Evolutionary conservation across 1,140 invertebrate species (phyloP), one percentile per base, ranked within the genome.

Genomic region (Mactra quadrangularis): DNA sequence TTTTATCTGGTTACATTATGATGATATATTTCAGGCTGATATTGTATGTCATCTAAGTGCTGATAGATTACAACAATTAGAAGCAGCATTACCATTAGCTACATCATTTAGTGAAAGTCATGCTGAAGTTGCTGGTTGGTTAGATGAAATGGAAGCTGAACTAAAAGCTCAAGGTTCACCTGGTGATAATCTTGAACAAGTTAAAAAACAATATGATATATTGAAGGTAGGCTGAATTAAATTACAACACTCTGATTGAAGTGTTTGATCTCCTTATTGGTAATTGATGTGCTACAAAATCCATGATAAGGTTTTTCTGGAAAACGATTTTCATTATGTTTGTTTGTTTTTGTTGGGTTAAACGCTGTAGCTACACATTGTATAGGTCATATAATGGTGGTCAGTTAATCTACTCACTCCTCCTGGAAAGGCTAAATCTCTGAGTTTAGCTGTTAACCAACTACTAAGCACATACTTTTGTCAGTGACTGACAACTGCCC

Each of bases 71-170:
- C 96, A 96, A 19, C 95, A 97, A 22, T 93, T 99, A 22, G 98
- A 99, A 91, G 97, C 99, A 91, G 98, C 98, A 0, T 89, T 99
- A 22, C 98, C 97, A 2, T 92, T 99, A 68, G 91, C 91, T 27
- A 87, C 86, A 19, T 98, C 99, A 93, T 97, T 99, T 92, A 96
- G 97, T 84, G 97, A 99, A 86, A 98, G 97, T 2, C 98, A 99
- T 88, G 95, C 95, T 45, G 97, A 98, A 35, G 92, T 99, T 0
- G 95, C 95, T 17, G 95, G 96, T 31, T 99, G 98, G 98, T 92
- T 99, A 83, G 96, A 98, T 87, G 97, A 98, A 87, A 97, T 98
- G 94, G 91, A 92, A 83, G 89, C 91, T 9, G 98, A 99, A 93
- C 95, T 99, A 6, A 96, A 97, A 90, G 92, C 99, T 41, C 97